These are phyloP conservation scores for Hippocampus mohnikei DNA, from an alignment of 2,113 vertebrate genomes.

Conservation along the genomic window DNA sequence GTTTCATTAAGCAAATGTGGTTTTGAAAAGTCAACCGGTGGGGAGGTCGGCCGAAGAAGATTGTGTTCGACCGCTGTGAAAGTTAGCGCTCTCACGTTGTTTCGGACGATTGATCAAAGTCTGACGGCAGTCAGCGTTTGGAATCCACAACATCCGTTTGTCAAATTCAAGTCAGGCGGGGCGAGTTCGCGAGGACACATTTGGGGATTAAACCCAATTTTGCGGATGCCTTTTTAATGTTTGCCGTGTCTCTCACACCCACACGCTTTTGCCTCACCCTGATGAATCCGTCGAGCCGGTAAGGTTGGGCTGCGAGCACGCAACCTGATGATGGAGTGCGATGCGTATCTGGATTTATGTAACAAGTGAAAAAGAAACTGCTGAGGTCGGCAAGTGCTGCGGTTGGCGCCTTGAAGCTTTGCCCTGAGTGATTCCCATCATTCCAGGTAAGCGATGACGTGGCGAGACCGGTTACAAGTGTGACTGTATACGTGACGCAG, in stretches of 20 bases:
- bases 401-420: conserved; percentile 17
- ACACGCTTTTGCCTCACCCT: conserved; percentile 19
- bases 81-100: conserved; percentile 64
- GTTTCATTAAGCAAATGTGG: not conserved
- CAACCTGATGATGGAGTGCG: conserved; percentile 21
- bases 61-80: conserved; percentile 37
- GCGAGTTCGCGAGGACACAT: conserved; percentile 30
- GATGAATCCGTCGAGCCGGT: conserved; percentile 36
- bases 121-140: conserved; percentile 21
- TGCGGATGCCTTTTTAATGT: conserved; percentile 9
- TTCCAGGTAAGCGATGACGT: conserved; percentile 43
- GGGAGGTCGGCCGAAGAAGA: not conserved
- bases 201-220: conserved; percentile 7
- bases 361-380: conserved; percentile 20
- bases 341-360: conserved; percentile 27
- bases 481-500: conserved; percentile 51
- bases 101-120: conserved; percentile 62
- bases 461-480: conserved; percentile 32
- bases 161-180: conserved; percentile 40
- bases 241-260: not conserved
- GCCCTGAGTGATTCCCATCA: conserved; percentile 28
- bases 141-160: conserved; percentile 22
- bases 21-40: not conserved
- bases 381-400: conserved; percentile 6
- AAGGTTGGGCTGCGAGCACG: conserved; percentile 13